Evolutionary conservation across 2,888 invertebrate genomes (phyloP).

Genomic region (Amphipoea lucens): DNA sequence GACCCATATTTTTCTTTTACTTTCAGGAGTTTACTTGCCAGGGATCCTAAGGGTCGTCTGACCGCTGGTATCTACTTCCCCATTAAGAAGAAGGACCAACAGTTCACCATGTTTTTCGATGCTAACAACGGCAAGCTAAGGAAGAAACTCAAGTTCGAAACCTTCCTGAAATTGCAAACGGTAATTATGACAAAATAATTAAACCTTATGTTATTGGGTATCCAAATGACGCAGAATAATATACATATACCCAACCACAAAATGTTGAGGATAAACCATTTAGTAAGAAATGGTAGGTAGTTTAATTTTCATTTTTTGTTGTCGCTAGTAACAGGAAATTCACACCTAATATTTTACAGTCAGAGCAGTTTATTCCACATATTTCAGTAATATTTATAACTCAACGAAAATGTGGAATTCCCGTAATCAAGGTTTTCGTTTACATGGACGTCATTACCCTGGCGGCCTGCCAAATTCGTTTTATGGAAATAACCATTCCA

Average conservation of each 20-base stretch:
- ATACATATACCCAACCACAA: background rate
- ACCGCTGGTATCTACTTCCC: constrained; percentile 96
- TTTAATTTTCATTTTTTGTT: too few relatives aligned
- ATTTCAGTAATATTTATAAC: constrained; percentile 33
- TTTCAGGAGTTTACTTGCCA: constrained; percentile 93
- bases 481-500: constrained; percentile 37
- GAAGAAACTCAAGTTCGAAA: constrained; percentile 94
- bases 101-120: constrained; percentile 95
- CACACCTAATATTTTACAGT: background rate
- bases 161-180: constrained; percentile 92
- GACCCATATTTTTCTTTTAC: constrained; percentile 9
- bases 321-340: background rate
- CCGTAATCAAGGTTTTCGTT: constrained; percentile 10
- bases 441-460: constrained; percentile 44
- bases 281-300: background rate
- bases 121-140: constrained; percentile 92
- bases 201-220: background rate
- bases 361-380: constrained; percentile 7
- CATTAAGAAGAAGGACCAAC: constrained; percentile 91
- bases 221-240: background rate
- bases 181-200: constrained; percentile 79
- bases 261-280: background rate
- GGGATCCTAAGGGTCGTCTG: constrained; percentile 95
- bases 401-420: constrained; percentile 11
- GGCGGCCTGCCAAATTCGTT: constrained; percentile 40